A percentile compares a stretch with the other conserved stretches of the same genome.
Evolutionary conservation across 2,797 vertebrate species (phyloP).

Genomic region (Microctenopoma lineatum): DNA sequence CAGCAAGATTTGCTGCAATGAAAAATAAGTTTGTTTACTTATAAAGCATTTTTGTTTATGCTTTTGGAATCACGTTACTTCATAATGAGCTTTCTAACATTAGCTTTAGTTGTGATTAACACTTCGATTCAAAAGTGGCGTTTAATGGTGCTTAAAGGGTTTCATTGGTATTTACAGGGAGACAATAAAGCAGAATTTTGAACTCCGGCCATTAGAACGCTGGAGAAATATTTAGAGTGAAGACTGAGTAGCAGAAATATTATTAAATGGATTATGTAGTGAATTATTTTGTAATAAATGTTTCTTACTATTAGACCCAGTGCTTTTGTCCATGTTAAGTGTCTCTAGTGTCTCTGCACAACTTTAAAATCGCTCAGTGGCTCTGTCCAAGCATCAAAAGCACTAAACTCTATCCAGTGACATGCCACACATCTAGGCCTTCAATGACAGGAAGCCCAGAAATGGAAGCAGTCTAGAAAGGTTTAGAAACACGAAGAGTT

Average conservation of each 20-base stretch:
- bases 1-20: conserved; percentile 20
- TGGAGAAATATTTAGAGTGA: neutral
- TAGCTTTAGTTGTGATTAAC: neutral
- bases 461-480: conserved; percentile 36
- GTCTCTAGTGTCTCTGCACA: conserved; percentile 8
- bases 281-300: conserved; percentile 7
- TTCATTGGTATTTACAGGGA: conserved; percentile 27
- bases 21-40: conserved; percentile 17
- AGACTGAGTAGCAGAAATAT: neutral
- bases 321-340: conserved; percentile 17
- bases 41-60: neutral
- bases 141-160: conserved; percentile 16
- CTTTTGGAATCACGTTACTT: neutral
- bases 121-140: conserved; percentile 4
- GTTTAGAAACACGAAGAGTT: conserved; percentile 47
- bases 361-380: conserved; percentile 42
- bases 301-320: neutral
- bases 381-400: conserved; percentile 23
- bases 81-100: neutral
- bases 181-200: conserved; percentile 24
- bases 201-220: conserved; percentile 2
- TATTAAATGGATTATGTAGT: neutral
- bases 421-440: conserved; percentile 39
- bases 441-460: conserved; percentile 30
- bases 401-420: conserved; percentile 22